Percentiles rank a stretch among this genome's conserved stretches.
phyloP scores from a whole-genome alignment of 2,888 invertebrate species.

The Lymantria dispar region DNA sequence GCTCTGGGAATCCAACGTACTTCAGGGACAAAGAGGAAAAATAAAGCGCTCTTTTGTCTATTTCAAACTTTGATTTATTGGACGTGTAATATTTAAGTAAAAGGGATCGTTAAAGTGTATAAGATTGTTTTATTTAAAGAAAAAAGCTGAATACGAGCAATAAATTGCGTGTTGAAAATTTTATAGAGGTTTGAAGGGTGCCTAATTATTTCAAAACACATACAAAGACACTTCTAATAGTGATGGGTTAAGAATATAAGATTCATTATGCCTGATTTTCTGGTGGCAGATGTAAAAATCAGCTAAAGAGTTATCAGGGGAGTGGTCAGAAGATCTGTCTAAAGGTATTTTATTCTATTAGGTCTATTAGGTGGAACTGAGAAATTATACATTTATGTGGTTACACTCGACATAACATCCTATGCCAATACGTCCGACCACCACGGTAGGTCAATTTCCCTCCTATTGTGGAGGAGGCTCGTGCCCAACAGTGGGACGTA shows the following conservation, averaged over 20 bases:
- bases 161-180: not conserved
- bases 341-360: too few relatives aligned
- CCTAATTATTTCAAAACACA: too few relatives aligned
- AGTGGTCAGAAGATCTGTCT: too few relatives aligned
- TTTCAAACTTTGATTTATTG: slow-evolving; percentile 17
- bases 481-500: too few relatives aligned
- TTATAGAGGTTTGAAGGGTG: not conserved
- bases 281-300: too few relatives aligned
- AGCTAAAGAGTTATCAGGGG: too few relatives aligned
- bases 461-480: too few relatives aligned
- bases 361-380: too few relatives aligned
- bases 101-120: not conserved
- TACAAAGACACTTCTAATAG: not conserved
- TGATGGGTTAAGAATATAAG: not conserved
- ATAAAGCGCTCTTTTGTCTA: slow-evolving; percentile 15
- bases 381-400: too few relatives aligned
- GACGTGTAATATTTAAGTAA: not conserved
- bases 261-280: not conserved
- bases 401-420: too few relatives aligned
- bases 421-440: too few relatives aligned
- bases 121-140: not conserved
- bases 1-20: slow-evolving; percentile 16
- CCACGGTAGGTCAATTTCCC: too few relatives aligned
- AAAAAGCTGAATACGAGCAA: not conserved
- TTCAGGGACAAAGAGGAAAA: slow-evolving; percentile 9